Percentiles rank a stretch among this genome's conserved stretches.
These are phyloP conservation scores for Cynoglossus semilaevis DNA, from an alignment of 2,113 vertebrate species.

Conservation along the genomic window DNA sequence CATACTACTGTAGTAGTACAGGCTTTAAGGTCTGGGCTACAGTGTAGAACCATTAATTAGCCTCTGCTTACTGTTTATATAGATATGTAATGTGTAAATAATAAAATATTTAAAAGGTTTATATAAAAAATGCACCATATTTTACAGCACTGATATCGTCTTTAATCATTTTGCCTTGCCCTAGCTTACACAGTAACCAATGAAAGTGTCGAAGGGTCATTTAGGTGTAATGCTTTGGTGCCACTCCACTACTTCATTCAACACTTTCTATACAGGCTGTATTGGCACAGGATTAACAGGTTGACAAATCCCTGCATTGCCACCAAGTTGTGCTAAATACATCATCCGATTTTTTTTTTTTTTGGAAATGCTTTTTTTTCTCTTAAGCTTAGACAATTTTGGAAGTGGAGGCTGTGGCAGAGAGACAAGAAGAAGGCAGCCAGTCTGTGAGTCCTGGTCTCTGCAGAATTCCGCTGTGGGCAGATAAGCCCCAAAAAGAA, in stretches of 20 bases:
- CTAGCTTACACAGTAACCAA: background rate
- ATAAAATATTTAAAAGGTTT: too few species aligned
- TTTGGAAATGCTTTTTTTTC: constrained; percentile 55
- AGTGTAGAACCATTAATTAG: too few species aligned
- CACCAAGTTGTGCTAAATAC: constrained; percentile 56
- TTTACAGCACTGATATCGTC: background rate
- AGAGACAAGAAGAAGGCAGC: constrained; percentile 40
- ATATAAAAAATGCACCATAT: background rate
- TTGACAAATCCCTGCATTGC: constrained; percentile 45
- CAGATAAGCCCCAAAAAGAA: constrained; percentile 72
- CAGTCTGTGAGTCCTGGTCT: constrained; percentile 45
- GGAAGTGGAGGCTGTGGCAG: constrained; percentile 36
- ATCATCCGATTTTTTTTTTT: constrained; percentile 52
- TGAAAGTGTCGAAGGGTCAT: constrained; percentile 46
- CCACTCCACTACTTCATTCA: constrained; percentile 20
- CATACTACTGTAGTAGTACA: too few species aligned
- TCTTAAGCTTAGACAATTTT: constrained; percentile 35
- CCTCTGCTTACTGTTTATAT: too few species aligned
- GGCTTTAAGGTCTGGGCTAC: too few species aligned
- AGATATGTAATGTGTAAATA: too few species aligned
- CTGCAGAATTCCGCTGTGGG: constrained; percentile 60
- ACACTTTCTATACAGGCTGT: constrained; percentile 44
- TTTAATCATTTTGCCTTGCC: background rate
- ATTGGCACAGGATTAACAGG: constrained; percentile 53
- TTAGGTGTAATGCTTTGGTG: constrained; percentile 36